A percentile compares a stretch with the other conserved stretches of the same genome.
Evolutionary conservation across 2,113 vertebrate genomes (phyloP).

Genomic region (Strigops habroptila): DNA sequence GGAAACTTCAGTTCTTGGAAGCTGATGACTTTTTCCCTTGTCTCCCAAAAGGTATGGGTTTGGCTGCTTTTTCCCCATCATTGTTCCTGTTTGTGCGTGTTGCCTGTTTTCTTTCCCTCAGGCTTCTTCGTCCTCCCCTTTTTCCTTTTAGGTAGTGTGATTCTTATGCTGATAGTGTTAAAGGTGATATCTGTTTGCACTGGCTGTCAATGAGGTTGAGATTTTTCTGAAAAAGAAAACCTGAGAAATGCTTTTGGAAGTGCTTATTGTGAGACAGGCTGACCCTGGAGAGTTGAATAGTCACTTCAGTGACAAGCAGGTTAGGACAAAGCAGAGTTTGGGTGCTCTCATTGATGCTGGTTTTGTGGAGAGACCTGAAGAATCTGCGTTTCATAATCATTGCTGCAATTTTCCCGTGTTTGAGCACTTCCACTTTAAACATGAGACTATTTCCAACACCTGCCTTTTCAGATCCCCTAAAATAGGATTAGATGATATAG

Average conservation of each 20-base stretch:
- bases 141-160: not conserved
- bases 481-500: not conserved
- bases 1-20: constrained; percentile 23
- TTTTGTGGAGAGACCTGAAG: not conserved
- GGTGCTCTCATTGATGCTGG: not conserved
- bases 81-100: not conserved
- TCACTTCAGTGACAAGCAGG: not conserved
- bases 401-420: not conserved
- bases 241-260: not conserved
- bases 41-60: not conserved
- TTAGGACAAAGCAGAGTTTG: not conserved
- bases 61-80: accelerated
- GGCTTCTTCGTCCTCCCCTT: not conserved
- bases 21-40: not conserved
- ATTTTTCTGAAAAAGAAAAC: not conserved
- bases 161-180: not conserved
- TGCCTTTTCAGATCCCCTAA: not conserved
- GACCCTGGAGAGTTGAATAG: not conserved
- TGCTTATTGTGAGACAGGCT: not conserved
- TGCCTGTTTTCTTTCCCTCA: not conserved
- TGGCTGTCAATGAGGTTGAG: not conserved
- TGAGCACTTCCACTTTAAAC: not conserved
- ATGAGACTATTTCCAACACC: not conserved
- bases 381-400: not conserved
- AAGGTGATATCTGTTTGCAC: not conserved